phyloP scores from a whole-genome alignment of 2,113 vertebrate species.

The Seriola aureovittata region DNA sequence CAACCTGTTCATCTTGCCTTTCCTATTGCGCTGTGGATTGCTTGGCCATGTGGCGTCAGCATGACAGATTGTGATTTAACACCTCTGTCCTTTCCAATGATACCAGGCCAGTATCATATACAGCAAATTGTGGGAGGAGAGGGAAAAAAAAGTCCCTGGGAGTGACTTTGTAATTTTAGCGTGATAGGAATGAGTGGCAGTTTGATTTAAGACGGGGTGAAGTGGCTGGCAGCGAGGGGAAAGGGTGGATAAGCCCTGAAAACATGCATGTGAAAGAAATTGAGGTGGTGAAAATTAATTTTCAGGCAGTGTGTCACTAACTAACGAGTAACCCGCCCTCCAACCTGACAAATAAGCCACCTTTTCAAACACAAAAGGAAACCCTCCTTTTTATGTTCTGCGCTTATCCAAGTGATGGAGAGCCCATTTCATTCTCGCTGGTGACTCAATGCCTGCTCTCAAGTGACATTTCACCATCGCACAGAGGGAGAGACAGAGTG shows the following conservation, averaged over 20 bases:
- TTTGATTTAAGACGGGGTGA: slow-evolving; percentile 34
- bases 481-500: background rate
- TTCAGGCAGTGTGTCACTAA: slow-evolving; percentile 5
- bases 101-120: slow-evolving; percentile 41
- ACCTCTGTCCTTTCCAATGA: slow-evolving; percentile 69
- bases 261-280: slow-evolving; percentile 12
- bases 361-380: slow-evolving; percentile 47
- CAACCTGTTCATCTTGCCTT: slow-evolving; percentile 42
- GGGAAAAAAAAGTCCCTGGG: background rate
- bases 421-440: background rate
- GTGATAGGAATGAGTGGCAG: slow-evolving; percentile 62
- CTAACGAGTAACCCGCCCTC: background rate
- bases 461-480: slow-evolving; percentile 55
- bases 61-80: slow-evolving; percentile 71
- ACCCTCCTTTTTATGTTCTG: background rate
- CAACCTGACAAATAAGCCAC: slow-evolving; percentile 17
- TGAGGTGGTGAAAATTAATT: slow-evolving; percentile 8
- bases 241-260: slow-evolving; percentile 1
- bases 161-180: slow-evolving; percentile 52
- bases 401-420: background rate
- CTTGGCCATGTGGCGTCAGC: slow-evolving; percentile 36
- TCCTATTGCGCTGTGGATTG: slow-evolving; percentile 1
- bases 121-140: slow-evolving; percentile 44
- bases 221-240: background rate
- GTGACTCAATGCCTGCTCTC: slow-evolving; percentile 32